Evolutionary conservation across 2,113 vertebrate species (phyloP), one percentile per base, ranked within the genome.

Genomic region (Gallinago paraguaiae): DNA sequence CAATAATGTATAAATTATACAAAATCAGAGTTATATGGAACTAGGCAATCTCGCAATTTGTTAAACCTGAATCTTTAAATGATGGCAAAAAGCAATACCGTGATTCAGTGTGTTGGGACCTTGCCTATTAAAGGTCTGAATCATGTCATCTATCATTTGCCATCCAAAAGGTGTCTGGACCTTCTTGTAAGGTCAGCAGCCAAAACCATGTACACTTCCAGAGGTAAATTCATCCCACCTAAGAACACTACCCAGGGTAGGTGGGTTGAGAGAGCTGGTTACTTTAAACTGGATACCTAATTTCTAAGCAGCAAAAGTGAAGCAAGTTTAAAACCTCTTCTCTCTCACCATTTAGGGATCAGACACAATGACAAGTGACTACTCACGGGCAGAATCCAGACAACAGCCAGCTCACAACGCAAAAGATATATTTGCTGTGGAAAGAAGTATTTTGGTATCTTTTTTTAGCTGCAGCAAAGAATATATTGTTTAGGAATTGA

Each of bases 381-480:
- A 33, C 31, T 63, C 51, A 60, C 71, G 39, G 46, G 13, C 41
- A 57, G 39, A 45, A 61, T 46, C 8, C 61, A 59, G 22, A 50
- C n/a, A 68, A 25, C 39, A 77, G 22, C 9, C 46, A 60, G 37
- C 13, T 79, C 19, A 48, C 16, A 76, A 67, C 27, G 53, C 63
- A 85, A 84, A 30, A 30, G 2, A 6, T 16, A 10, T 19, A 25
- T 39, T 60, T 12, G 28, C 60, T 86, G 18, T 27, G 59, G 46
- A 35, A 88, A 51, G 74, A 74, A 53, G 28, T 74, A 13, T 78
- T 46, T 81, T 33, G 6, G 6, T 45, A 15, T 70, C 43, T 90
- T 33, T 63, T 53, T 45, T 80, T 76, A 63, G 39, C 75, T 94
- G 27, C 16, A 89, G 39, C 78, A 93, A 86, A 60, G 70, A 56